phyloP scores from a whole-genome alignment of 2,797 vertebrate species.

The Enteromius trimaculatus region DNA sequence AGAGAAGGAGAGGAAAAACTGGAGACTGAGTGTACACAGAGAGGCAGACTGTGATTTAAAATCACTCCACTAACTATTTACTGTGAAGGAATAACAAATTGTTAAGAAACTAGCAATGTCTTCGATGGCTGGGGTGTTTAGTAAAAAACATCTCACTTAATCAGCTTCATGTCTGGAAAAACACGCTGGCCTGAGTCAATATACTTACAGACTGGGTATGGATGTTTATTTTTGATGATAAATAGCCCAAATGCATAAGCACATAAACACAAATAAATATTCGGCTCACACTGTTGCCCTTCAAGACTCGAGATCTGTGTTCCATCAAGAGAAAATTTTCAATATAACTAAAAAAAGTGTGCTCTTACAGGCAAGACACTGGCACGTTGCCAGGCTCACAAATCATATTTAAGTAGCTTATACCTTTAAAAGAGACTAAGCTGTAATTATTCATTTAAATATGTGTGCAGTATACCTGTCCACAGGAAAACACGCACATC shows the following conservation, averaged over 20 bases:
- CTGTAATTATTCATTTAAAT: slow-evolving; percentile 25
- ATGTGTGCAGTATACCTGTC: slow-evolving; percentile 17
- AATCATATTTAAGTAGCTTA: slow-evolving; percentile 42
- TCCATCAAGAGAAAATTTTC: slow-evolving; percentile 42
- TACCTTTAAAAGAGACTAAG: slow-evolving; percentile 38
- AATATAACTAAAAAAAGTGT: slow-evolving; percentile 18
- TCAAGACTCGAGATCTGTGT: slow-evolving; percentile 39
- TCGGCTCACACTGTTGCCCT: slow-evolving; percentile 33
- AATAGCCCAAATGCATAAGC: slow-evolving; percentile 56
- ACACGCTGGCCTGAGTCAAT: slow-evolving; percentile 39
- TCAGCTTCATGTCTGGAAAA: slow-evolving; percentile 38
- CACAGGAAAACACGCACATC: slow-evolving; percentile 8
- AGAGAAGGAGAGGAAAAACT: background rate
- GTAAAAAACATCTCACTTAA: slow-evolving; percentile 26
- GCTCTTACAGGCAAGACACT: slow-evolving; percentile 4
- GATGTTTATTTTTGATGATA: slow-evolving; percentile 54
- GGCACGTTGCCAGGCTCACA: slow-evolving; percentile 13
- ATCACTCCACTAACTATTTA: slow-evolving; percentile 36
- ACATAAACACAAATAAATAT: slow-evolving; percentile 56
- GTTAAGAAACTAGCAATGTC: slow-evolving; percentile 14
- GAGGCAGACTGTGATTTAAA: background rate
- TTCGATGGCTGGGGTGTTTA: slow-evolving; percentile 33
- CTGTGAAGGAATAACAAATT: slow-evolving; percentile 25
- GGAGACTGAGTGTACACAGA: background rate
- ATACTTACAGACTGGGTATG: slow-evolving; percentile 23